Evolutionary conservation across 2,113 vertebrate genomes (phyloP), one percentile per base, ranked within the genome.

Genomic region (Nicator chloris): DNA sequence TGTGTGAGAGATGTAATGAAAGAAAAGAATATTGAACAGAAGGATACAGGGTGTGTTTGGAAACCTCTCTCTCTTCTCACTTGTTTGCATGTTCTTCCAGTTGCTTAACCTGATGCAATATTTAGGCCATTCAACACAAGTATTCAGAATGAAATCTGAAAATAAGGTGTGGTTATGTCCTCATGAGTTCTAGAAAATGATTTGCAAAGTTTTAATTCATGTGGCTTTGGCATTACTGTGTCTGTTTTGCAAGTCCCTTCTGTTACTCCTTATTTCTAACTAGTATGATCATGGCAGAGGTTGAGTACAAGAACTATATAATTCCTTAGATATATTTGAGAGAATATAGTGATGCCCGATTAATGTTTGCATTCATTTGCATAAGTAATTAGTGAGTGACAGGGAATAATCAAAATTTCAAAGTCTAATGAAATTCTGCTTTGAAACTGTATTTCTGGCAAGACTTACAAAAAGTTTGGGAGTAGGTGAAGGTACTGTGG

Each of bases 11-110:
- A 98, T 71, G 98, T 99, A 80, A 98, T 99, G 97, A 98, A 97
- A 92, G 98, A 97, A 89, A 99, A 99, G 98, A 98, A 97, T 27
- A 97, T 98, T 83, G 88, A 97, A 11, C 97, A 98, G 95, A 98
- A 98, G 94, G 98, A 99, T 96, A 95, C 96, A 47, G 94, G 92
- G 99, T 99, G 97, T 30, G 98, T 92, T 71, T 81, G 69, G 57
- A 90, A 80, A n/a, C 35, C 1, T 69, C 23, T 68, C 26, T 44
- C 45, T 53, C 8, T 66, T 57, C 60, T 82, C 35, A 28, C 33
- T 75, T 65, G 14, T 33, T 60, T 45, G 19, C 8, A 1, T 2
- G 2, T 49, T 88, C 40, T 68, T 75, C 51, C 39, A 33, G 20
- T 57, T 78, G 39, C 23, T 83, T 56, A 26, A 54, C 82, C 44